Percentiles rank a stretch among this genome's conserved stretches.
Conservation (phyloP, 2,797 vertebrate genomes). For the Pseudotriccus pelzelni region DNA sequence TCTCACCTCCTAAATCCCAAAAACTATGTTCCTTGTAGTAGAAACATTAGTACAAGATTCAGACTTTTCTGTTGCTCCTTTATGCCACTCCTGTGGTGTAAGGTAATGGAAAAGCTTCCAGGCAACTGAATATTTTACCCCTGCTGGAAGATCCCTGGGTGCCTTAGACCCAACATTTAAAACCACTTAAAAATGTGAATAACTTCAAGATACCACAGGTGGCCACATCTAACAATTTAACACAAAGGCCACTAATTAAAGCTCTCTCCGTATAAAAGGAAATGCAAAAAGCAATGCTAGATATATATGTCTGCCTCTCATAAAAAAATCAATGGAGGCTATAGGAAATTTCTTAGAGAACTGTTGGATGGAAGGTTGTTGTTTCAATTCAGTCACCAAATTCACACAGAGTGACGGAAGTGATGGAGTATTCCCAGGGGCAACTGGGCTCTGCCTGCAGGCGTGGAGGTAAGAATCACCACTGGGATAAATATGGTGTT, state of each 20-base stretch:
- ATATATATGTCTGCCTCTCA: background rate
- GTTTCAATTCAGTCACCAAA: background rate
- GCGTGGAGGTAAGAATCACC: background rate
- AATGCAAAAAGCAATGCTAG: background rate
- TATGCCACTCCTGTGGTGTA: background rate
- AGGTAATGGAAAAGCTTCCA: slow-evolving; percentile 16
- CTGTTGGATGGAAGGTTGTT: background rate
- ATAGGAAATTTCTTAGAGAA: background rate
- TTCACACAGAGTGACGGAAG: background rate
- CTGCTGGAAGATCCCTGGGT: background rate
- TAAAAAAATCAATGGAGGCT: background rate
- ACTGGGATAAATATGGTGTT: background rate
- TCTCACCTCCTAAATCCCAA: background rate
- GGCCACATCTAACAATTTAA: slow-evolving; percentile 1
- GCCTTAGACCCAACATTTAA: background rate
- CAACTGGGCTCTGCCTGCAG: background rate
- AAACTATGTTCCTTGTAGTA: background rate
- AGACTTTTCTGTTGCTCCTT: background rate
- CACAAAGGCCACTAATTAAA: slow-evolving; percentile 53
- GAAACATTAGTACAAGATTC: background rate
- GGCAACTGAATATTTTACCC: background rate
- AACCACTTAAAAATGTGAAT: slow-evolving; percentile 18
- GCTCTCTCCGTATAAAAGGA: background rate
- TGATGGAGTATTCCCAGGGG: background rate
- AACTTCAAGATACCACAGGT: slow-evolving; percentile 3